phyloP scores from a whole-genome alignment of 2,888 invertebrate genomes.

The Oscheius sp. region DNA sequence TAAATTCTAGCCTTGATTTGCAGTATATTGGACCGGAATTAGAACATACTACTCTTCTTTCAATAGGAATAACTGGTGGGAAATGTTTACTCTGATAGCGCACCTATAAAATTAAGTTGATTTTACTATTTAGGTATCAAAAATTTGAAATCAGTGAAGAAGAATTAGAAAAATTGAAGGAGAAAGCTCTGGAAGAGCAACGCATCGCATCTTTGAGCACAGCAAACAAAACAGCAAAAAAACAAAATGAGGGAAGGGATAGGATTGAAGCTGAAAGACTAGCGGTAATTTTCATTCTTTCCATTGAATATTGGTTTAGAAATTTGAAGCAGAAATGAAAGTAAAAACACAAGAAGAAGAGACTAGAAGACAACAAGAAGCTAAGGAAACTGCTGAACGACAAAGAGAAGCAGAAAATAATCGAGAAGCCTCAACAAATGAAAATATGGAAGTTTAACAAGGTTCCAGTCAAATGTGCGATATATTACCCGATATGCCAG shows the following conservation, averaged over 20 bases:
- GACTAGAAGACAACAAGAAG: constrained; percentile 31
- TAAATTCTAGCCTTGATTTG: constrained; percentile 24
- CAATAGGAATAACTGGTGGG: constrained; percentile 47
- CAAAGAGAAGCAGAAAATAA: constrained; percentile 35
- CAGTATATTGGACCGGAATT: constrained; percentile 49
- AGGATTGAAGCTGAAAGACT: constrained; percentile 43
- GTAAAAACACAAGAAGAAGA: constrained; percentile 26
- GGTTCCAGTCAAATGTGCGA: not conserved
- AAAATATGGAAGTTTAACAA: not conserved
- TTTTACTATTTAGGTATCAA: constrained; percentile 22
- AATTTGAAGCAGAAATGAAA: constrained; percentile 23
- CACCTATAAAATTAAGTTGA: not conserved
- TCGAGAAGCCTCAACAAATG: not conserved
- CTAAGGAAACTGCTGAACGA: not conserved
- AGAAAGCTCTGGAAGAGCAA: constrained; percentile 31
- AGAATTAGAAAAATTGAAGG: constrained; percentile 44
- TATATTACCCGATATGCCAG: not conserved
- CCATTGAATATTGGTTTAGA: constrained; percentile 3
- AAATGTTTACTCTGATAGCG: constrained; percentile 44
- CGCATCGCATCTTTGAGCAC: constrained; percentile 8
- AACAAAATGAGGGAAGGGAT: constrained; percentile 53
- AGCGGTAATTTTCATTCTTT: constrained; percentile 16
- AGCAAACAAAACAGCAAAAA: constrained; percentile 35
- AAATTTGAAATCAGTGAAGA: constrained; percentile 41
- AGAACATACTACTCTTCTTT: constrained; percentile 39